phyloP scores from a whole-genome alignment of 2,888 invertebrate species.

The Volucella bombylans region DNA sequence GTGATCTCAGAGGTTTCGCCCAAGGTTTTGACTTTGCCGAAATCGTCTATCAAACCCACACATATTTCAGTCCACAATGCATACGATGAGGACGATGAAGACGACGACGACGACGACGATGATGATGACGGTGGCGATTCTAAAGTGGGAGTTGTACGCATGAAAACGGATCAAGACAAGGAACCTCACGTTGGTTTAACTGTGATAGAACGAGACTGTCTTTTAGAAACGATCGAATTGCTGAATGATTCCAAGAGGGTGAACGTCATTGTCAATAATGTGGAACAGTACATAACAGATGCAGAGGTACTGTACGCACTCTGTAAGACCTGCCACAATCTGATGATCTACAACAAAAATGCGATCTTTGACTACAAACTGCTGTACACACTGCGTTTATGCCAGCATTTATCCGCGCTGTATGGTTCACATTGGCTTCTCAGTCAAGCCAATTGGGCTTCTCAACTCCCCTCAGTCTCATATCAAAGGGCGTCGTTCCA shows the following conservation, averaged over 20 bases:
- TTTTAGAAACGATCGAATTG: constrained; percentile 84
- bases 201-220: constrained; percentile 79
- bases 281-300: constrained; percentile 81
- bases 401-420: constrained; percentile 88
- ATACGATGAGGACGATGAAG: constrained; percentile 77
- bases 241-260: constrained; percentile 86
- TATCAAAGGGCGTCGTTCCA: constrained; percentile 83
- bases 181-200: constrained; percentile 65
- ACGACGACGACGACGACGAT: constrained; percentile 78
- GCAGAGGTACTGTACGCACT: constrained; percentile 86
- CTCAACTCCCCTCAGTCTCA: constrained; percentile 81
- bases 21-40: constrained; percentile 80
- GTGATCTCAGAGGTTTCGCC: constrained; percentile 80
- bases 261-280: constrained; percentile 83
- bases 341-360: constrained; percentile 90
- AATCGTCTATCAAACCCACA: constrained; percentile 77
- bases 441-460: constrained; percentile 81
- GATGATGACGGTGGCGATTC: constrained; percentile 76
- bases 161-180: constrained; percentile 38
- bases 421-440: constrained; percentile 86
- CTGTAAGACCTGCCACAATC: constrained; percentile 91
- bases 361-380: constrained; percentile 93
- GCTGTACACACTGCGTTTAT: constrained; percentile 91
- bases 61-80: constrained; percentile 75
- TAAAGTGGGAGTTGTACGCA: constrained; percentile 76